Evolutionary conservation across 2,888 invertebrate species (phyloP).

Genomic region (Leptopterna dolabrata): DNA sequence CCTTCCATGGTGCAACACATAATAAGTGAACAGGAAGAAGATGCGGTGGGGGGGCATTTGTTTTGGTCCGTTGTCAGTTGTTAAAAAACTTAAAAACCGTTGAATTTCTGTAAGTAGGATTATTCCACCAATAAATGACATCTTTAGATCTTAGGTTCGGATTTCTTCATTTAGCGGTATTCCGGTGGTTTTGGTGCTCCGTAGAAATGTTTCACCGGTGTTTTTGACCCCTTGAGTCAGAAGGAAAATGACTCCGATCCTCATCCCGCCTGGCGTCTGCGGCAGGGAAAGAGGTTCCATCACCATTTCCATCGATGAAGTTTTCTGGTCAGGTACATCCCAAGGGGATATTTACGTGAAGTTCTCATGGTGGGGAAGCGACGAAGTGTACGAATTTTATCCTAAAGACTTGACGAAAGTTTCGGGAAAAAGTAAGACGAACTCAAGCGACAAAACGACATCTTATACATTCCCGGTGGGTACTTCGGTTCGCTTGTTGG

Average conservation of each 20-base stretch:
- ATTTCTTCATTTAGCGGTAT: not conserved
- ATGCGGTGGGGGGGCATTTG: not conserved
- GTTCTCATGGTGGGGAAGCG: constrained; percentile 42
- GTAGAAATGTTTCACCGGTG: not conserved
- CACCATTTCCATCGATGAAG: constrained; percentile 34
- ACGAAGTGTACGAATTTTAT: constrained; percentile 37
- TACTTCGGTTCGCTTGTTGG: constrained; percentile 13
- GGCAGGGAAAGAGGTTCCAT: constrained; percentile 29
- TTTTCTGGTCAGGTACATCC: constrained; percentile 28
- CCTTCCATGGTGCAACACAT: too few relatives aligned
- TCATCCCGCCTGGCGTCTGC: constrained; percentile 43
- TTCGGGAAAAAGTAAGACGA: not conserved
- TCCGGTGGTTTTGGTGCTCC: not conserved
- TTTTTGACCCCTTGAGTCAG: not conserved
- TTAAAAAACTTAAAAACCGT: not conserved
- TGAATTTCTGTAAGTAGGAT: too few relatives aligned
- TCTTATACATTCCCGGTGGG: constrained; percentile 12
- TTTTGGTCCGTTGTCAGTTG: constrained; percentile 3
- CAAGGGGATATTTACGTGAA: constrained; percentile 34
- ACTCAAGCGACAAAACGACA: not conserved
- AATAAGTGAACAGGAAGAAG: not conserved
- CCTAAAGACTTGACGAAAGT: constrained; percentile 17
- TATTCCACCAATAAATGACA: too few relatives aligned
- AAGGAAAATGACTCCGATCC: not conserved
- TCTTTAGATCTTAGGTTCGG: not conserved